These are phyloP conservation scores for Metridium senile DNA, from an alignment of 92 coral and sea anemone genomes.

Conservation along the genomic window DNA sequence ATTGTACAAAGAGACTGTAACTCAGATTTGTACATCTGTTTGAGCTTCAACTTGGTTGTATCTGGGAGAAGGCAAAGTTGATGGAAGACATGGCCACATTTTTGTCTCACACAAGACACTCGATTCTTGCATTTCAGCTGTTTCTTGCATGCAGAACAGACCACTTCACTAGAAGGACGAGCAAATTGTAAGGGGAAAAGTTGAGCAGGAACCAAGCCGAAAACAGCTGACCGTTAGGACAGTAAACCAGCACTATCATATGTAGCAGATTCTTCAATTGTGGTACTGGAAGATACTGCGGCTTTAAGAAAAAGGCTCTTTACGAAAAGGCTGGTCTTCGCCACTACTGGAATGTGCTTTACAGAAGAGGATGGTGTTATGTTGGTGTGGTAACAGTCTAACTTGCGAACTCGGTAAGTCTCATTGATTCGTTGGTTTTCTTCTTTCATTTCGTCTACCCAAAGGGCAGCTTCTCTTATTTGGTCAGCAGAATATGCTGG, in stretches of 20 bases:
- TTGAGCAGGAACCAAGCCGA: constrained; percentile 27
- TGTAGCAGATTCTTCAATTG: constrained; percentile 15
- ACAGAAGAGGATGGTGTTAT: constrained; percentile 1
- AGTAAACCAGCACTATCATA: constrained; percentile 17
- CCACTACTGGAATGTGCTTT: constrained; percentile 11
- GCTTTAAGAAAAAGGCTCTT: constrained; percentile 15
- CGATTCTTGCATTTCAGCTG: not conserved
- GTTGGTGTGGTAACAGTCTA: constrained; percentile 26
- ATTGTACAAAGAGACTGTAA: constrained; percentile 13
- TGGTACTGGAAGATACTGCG: not conserved
- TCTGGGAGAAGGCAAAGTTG: constrained; percentile 39
- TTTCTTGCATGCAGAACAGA: constrained; percentile 20
- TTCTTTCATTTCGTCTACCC: constrained; percentile 26
- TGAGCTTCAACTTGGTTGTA: constrained; percentile 1
- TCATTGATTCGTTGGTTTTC: constrained; percentile 5
- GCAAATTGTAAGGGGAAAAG: constrained; percentile 29
- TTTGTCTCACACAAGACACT: not conserved
- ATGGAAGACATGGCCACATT: constrained; percentile 36
- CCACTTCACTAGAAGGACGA: constrained; percentile 5
- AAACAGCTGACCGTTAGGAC: constrained; percentile 1
- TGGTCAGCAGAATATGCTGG: constrained; percentile 13
- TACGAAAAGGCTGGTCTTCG: not conserved
- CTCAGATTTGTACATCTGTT: constrained; percentile 29
- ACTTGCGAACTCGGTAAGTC: not conserved
- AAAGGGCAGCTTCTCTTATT: constrained; percentile 19